phyloP scores from a whole-genome alignment of 2,797 vertebrate species.

The Adelosebastes latens region DNA sequence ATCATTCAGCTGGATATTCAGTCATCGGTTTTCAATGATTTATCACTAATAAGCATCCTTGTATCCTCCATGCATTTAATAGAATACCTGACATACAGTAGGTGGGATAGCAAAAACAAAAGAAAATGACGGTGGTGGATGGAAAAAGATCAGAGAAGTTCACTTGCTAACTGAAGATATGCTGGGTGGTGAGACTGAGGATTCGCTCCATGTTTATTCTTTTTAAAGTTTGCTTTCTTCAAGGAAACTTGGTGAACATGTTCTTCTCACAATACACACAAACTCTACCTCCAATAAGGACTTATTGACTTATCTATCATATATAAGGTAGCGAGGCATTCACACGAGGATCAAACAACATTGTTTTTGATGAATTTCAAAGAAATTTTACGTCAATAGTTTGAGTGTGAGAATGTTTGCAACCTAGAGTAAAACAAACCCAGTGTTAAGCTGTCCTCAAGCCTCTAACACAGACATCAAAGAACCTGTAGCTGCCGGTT shows the following conservation, averaged over 20 bases:
- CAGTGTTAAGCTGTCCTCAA: not conserved
- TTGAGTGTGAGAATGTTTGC: not conserved
- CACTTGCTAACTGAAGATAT: not conserved
- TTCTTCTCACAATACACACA: not conserved
- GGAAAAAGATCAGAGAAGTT: not conserved
- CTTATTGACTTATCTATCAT: not conserved
- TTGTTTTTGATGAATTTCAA: conserved; percentile 4
- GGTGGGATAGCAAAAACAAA: not conserved
- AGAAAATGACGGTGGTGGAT: not conserved
- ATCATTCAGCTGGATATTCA: conserved; percentile 6
- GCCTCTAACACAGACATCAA: conserved; percentile 7
- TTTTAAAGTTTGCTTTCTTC: not conserved
- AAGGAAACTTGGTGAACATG: not conserved
- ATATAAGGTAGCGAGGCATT: not conserved
- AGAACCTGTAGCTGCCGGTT: not conserved
- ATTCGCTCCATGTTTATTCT: not conserved
- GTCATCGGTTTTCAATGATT: conserved; percentile 7
- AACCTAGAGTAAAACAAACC: not conserved
- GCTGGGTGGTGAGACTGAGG: not conserved
- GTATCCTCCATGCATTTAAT: not conserved
- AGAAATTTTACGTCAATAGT: not conserved
- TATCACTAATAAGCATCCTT: not conserved
- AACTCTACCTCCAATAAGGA: not conserved
- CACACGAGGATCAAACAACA: not conserved
- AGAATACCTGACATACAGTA: not conserved